Evolutionary conservation across 2,888 invertebrate species (phyloP).

Genomic region (Leucania comma): DNA sequence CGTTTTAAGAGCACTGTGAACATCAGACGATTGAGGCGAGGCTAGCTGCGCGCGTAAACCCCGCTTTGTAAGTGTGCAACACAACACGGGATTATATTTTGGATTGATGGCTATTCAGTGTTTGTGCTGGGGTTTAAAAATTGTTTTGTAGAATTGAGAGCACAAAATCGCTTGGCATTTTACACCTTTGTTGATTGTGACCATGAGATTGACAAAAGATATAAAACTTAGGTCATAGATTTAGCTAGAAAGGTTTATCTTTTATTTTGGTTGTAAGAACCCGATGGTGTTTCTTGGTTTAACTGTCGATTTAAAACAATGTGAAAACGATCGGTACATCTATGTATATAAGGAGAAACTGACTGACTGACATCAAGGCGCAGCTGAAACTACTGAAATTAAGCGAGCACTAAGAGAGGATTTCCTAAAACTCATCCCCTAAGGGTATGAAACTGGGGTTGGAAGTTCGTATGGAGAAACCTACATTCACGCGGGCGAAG

Average conservation of each 20-base stretch:
- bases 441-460: too few species aligned
- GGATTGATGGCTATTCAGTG: conserved; percentile 39
- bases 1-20: conserved; percentile 69
- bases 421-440: too few species aligned
- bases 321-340: too few species aligned
- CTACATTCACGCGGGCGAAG: too few species aligned
- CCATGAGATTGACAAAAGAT: too few species aligned
- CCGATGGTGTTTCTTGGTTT: too few species aligned
- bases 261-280: background rate
- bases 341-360: too few species aligned
- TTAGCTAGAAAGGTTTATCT: background rate
- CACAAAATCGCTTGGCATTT: background rate
- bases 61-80: conserved; percentile 52
- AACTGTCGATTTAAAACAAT: background rate
- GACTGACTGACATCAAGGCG: too few species aligned
- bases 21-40: conserved; percentile 57
- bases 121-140: background rate
- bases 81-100: conserved; percentile 47
- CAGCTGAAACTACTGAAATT: too few species aligned
- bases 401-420: too few species aligned
- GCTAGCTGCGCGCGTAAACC: conserved; percentile 52
- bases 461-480: too few species aligned
- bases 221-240: background rate
- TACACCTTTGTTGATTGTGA: background rate
- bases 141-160: background rate